phyloP scores from a whole-genome alignment of 2,888 invertebrate genomes.

The Drosophila nr. fundita region DNA sequence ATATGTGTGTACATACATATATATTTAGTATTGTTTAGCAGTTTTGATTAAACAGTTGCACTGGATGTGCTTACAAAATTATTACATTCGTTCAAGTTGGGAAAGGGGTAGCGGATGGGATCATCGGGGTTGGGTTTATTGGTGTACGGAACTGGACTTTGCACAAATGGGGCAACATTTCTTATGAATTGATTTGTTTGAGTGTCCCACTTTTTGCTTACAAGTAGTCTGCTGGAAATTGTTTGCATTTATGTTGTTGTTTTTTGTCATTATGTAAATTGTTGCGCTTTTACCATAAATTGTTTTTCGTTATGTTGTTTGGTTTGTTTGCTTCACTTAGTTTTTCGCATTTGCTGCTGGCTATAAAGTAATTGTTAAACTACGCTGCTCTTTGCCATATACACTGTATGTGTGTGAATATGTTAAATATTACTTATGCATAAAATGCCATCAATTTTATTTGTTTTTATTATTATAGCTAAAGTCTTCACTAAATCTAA shows the following conservation, averaged over 20 bases:
- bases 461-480: slow-evolving; percentile 38
- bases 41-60: slow-evolving; percentile 8
- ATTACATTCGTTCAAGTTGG: background rate
- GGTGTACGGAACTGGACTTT: slow-evolving; percentile 20
- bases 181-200: slow-evolving; percentile 46
- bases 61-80: background rate
- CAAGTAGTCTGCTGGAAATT: slow-evolving; percentile 16
- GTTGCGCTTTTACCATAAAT: slow-evolving; percentile 45
- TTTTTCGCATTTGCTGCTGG: slow-evolving; percentile 21
- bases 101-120: background rate
- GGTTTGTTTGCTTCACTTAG: slow-evolving; percentile 22
- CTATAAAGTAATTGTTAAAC: slow-evolving; percentile 48
- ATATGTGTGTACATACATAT: slow-evolving; percentile 4
- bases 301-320: slow-evolving; percentile 14
- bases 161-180: slow-evolving; percentile 36
- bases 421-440: slow-evolving; percentile 13
- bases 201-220: slow-evolving; percentile 26
- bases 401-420: slow-evolving; percentile 15
- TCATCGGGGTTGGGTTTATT: background rate
- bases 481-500: slow-evolving; percentile 49
- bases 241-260: slow-evolving; percentile 41
- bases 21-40: slow-evolving; percentile 15
- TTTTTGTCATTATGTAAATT: slow-evolving; percentile 43
- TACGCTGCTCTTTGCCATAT: slow-evolving; percentile 20
- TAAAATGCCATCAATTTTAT: slow-evolving; percentile 33